Evolutionary conservation across 2,797 vertebrate species (phyloP).

Genomic region (Holocentrus rufus): DNA sequence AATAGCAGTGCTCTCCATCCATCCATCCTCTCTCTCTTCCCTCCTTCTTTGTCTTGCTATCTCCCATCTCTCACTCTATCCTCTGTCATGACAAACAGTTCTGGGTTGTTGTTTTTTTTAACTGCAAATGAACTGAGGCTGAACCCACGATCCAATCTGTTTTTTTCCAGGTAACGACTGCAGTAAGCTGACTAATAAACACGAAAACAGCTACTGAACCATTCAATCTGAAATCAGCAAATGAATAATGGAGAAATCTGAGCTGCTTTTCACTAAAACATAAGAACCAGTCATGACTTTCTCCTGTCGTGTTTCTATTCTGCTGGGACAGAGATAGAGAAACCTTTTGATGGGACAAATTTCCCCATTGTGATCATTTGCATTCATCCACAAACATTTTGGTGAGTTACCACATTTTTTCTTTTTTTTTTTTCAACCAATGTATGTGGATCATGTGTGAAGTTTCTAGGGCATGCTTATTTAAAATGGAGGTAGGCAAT

Average conservation of each 20-base stretch:
- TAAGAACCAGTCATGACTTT: too few relatives aligned
- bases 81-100: neutral
- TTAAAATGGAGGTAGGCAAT: constrained; percentile 57
- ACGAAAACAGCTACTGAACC: constrained; percentile 39
- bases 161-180: constrained; percentile 44
- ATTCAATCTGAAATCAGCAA: constrained; percentile 32
- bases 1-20: constrained; percentile 17
- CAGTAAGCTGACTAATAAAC: constrained; percentile 38
- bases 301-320: neutral
- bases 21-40: neutral
- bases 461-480: constrained; percentile 50
- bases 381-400: neutral
- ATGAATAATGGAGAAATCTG: constrained; percentile 41
- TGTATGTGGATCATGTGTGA: neutral
- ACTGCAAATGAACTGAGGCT: constrained; percentile 35
- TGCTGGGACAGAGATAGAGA: neutral
- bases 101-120: constrained; percentile 19
- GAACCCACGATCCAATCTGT: constrained; percentile 55
- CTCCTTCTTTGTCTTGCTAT: neutral
- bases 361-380: neutral
- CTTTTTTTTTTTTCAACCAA: constrained; percentile 1
- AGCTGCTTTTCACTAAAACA: constrained; percentile 10
- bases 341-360: neutral
- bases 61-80: neutral
- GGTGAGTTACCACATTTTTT: neutral